Percentiles rank a stretch among this genome's conserved stretches.
phyloP scores from a whole-genome alignment of 2,888 invertebrate species.

The Drosophila incognita region DNA sequence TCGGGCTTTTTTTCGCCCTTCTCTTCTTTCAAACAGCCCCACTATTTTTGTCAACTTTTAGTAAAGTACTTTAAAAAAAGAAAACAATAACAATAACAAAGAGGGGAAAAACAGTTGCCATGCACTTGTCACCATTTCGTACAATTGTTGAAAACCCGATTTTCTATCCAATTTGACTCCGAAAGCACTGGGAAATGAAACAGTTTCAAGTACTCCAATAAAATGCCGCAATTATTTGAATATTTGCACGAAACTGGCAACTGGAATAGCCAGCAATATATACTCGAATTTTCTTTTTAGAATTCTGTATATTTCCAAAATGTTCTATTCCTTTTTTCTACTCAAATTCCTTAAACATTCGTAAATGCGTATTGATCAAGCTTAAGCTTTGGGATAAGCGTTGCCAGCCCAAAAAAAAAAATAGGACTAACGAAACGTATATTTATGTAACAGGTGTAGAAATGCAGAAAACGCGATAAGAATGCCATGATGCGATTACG shows the following conservation, averaged over 20 bases:
- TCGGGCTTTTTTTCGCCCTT: slow-evolving; percentile 26
- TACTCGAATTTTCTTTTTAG: background rate
- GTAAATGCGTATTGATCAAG: background rate
- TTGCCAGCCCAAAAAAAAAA: background rate
- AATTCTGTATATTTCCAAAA: background rate
- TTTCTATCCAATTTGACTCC: slow-evolving; percentile 11
- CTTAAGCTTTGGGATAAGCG: background rate
- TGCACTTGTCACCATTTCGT: slow-evolving; percentile 50
- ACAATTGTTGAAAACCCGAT: slow-evolving; percentile 18
- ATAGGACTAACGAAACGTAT: background rate
- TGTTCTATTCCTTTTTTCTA: background rate
- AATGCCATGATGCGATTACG: slow-evolving; percentile 28
- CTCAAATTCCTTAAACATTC: background rate
- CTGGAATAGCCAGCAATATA: background rate
- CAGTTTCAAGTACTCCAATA: slow-evolving; percentile 1
- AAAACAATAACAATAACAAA: slow-evolving; percentile 5
- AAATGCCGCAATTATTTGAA: background rate
- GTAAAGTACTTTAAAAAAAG: slow-evolving; percentile 38
- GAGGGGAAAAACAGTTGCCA: slow-evolving; percentile 18
- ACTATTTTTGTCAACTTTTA: slow-evolving; percentile 43
- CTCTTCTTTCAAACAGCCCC: background rate
- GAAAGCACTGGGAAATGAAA: background rate
- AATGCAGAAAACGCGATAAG: background rate
- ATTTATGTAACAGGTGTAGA: background rate
- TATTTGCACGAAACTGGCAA: background rate